Evolutionary conservation across 2,888 invertebrate genomes (phyloP), one percentile per base, ranked within the genome.

Genomic region (Lymantria dispar): DNA sequence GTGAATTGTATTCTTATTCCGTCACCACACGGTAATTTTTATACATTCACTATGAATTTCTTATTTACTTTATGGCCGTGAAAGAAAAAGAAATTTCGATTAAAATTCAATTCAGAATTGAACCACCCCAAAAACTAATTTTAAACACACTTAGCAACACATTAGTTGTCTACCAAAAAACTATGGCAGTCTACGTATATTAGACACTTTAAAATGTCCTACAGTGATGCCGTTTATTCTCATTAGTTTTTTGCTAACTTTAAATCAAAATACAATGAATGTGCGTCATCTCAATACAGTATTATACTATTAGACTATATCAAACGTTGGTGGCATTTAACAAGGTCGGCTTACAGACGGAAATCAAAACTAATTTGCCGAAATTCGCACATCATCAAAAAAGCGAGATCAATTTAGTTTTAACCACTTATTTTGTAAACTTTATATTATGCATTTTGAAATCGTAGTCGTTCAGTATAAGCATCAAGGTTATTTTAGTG

Each of bases 211-310:
- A 22, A 22, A 22, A 22, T 22, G 22, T 22, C 22, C 56, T 54
- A 22, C 62, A 64, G 45, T 64, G 50, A 63, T 48, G 52, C 52
- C 54, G 55, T 54, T 63, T 45, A 50, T 40, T 40, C 46, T 50
- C 52, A 58, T 63, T 65, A 65, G 31, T 62, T 63, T 63, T 63
- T 63, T 63, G 56, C 48, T 48, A 33, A 31, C 43, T 42, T 50
- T 46, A 29, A 55, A 65, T 64, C 53, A 62, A 48, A 52, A 62
- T 22, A 56, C 66, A 63, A 63, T 61, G 50, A 62, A 55, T 51
- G n/a, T 40, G 50, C 59, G 52, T 56, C 54, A 62, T 52, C 51
- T 22, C 55, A 47, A 22, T 22, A 38, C 22, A 11, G 36, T 36
- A 36, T 11, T 36, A 36, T 11, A 7, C 9, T 11, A 38, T 38